Conservation (phyloP, 2,888 invertebrate genomes). For the Hedychridium roseum region DNA sequence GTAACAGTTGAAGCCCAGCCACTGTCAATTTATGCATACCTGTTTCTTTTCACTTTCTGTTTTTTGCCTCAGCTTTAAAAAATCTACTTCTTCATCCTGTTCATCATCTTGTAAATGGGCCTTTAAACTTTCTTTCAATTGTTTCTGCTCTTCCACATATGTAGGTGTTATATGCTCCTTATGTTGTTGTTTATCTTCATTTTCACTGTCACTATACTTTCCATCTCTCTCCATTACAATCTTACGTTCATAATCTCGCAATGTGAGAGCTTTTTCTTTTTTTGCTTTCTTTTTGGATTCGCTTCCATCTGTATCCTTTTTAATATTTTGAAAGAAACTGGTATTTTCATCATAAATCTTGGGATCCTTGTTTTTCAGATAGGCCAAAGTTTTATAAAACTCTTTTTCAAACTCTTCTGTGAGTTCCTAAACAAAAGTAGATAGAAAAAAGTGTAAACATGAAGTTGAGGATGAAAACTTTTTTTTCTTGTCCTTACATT, state of each 20-base stretch:
- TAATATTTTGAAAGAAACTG: constrained; percentile 71
- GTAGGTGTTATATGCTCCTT: constrained; percentile 63
- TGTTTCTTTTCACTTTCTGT: constrained; percentile 62
- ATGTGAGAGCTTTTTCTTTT: constrained; percentile 69
- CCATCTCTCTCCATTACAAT: constrained; percentile 76
- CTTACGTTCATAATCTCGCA: constrained; percentile 83
- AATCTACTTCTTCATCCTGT: constrained; percentile 64
- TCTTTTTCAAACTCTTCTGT: constrained; percentile 79
- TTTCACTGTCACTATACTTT: constrained; percentile 59
- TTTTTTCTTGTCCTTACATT: constrained; percentile 50
- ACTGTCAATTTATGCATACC: constrained; percentile 23
- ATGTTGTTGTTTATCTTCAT: constrained; percentile 44
- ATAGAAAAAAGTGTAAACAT: constrained; percentile 20
- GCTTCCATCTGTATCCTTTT: neutral
- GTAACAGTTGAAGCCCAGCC: neutral
- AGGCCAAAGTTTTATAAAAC: constrained; percentile 86
- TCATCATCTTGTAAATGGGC: constrained; percentile 66
- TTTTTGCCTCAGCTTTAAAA: constrained; percentile 53
- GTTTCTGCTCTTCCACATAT: constrained; percentile 74
- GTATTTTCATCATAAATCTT: constrained; percentile 83
- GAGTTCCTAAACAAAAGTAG: constrained; percentile 64
- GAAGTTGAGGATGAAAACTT: constrained; percentile 1
- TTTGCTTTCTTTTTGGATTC: constrained; percentile 55
- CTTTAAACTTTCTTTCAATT: constrained; percentile 73
- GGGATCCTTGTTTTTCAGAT: constrained; percentile 88